A percentile compares a stretch with the other conserved stretches of the same genome.
Conservation (phyloP, 92 coral and sea anemone species). For the Hydrozoanthus gracilis region DNA sequence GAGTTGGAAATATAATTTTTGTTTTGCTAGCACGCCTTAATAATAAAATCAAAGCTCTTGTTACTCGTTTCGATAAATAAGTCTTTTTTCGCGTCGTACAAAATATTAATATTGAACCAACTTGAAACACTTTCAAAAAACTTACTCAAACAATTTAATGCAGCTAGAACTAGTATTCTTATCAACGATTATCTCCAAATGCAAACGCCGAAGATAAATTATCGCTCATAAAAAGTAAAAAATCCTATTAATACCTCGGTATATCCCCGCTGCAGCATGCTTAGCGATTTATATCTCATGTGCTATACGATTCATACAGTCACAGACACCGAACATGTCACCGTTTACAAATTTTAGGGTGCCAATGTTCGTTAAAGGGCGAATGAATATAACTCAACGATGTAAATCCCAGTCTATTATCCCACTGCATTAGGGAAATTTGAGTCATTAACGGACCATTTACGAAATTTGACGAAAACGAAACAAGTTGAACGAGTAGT, state of each 20-base stretch:
- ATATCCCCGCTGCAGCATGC: neutral
- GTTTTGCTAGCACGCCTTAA: too few species aligned
- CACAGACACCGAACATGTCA: neutral
- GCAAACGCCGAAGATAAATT: constrained; percentile 33
- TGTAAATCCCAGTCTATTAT: neutral
- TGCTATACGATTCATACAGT: neutral
- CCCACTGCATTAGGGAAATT: constrained; percentile 5
- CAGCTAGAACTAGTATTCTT: neutral
- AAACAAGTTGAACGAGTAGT: neutral
- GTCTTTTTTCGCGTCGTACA: neutral
- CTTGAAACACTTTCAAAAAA: neutral
- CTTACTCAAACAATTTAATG: constrained; percentile 19
- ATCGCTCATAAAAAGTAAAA: constrained; percentile 33
- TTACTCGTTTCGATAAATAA: too few species aligned
- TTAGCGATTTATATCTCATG: neutral
- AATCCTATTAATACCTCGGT: neutral
- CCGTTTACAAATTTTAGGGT: constrained; percentile 13
- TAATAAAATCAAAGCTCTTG: too few species aligned
- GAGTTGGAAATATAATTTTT: too few species aligned
- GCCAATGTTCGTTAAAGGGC: neutral
- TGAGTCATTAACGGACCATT: constrained; percentile 28
- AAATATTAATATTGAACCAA: constrained; percentile 19
- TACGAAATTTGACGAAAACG: neutral
- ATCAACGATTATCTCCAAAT: constrained; percentile 4
- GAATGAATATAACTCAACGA: neutral